Percentiles rank a stretch among this genome's conserved stretches.
Evolutionary conservation across 2,888 invertebrate genomes (phyloP).

Genomic region (Napeogenes inachia): DNA sequence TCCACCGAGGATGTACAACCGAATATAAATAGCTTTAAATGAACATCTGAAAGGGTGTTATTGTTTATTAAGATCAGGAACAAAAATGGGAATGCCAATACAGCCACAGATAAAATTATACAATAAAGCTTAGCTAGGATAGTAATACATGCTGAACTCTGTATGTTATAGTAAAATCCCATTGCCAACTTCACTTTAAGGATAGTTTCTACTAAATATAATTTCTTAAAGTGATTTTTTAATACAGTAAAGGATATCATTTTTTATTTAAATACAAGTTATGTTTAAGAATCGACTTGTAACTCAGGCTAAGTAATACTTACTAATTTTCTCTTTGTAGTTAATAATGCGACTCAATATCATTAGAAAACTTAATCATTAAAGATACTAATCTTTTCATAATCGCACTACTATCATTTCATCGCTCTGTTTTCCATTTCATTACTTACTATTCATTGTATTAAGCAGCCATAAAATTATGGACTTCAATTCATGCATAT

Average conservation of each 20-base stretch:
- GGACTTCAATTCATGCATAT: neutral
- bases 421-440: no score
- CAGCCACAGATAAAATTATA: neutral
- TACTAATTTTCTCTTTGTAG: no score
- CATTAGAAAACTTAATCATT: neutral
- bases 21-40: neutral
- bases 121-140: neutral
- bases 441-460: no score
- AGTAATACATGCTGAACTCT: neutral
- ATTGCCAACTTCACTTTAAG: neutral
- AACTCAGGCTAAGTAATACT: no score
- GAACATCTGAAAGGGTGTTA: neutral
- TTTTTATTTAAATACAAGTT: neutral
- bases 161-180: neutral
- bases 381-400: neutral
- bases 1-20: neutral
- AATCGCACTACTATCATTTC: neutral
- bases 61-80: neutral
- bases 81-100: neutral
- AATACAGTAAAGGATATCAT: neutral
- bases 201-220: neutral
- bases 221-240: neutral
- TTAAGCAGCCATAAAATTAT: no score
- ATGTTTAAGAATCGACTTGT: no score
- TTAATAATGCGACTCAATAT: no score